Evolutionary conservation across 2,797 vertebrate genomes (phyloP).

Genomic region (Thunnus albacares): DNA sequence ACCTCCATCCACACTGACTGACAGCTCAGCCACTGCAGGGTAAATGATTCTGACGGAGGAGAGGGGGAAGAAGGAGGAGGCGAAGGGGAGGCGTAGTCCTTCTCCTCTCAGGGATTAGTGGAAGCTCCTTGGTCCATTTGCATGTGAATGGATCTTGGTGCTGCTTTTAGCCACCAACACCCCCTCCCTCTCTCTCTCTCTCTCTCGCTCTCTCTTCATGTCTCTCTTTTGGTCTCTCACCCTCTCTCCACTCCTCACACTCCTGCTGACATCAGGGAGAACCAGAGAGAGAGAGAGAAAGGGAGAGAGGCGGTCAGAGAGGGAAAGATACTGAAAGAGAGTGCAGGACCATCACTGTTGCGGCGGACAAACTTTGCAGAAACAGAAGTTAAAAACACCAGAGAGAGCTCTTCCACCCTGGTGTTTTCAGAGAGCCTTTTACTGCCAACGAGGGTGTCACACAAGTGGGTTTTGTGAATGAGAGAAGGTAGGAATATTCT

Average conservation of each 20-base stretch:
- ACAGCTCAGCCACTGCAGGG: constrained; percentile 49
- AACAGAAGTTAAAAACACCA: constrained; percentile 28
- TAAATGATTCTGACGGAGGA: constrained; percentile 58
- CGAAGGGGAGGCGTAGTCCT: constrained; percentile 51
- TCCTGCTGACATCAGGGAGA: constrained; percentile 56
- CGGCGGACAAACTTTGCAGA: constrained; percentile 26
- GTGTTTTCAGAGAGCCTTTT: background rate
- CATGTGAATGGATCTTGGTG: constrained; percentile 86
- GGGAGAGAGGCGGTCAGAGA: constrained; percentile 28
- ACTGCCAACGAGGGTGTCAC: constrained; percentile 5
- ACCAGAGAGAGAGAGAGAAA: constrained; percentile 37
- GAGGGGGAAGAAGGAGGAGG: constrained; percentile 24
- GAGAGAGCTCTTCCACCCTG: background rate
- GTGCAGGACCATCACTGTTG: constrained; percentile 34
- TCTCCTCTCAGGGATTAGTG: constrained; percentile 83
- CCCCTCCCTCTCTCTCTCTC: constrained; percentile 24
- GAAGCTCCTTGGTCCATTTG: constrained; percentile 86
- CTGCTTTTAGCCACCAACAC: constrained; percentile 75
- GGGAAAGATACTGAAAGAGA: constrained; percentile 26
- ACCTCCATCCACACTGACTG: constrained; percentile 35
- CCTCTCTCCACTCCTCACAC: constrained; percentile 40
- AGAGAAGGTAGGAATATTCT: constrained; percentile 83
- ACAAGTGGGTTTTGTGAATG: constrained; percentile 71
- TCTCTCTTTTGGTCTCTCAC: constrained; percentile 17
- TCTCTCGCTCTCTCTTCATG: constrained; percentile 20